Percentiles rank a stretch among this genome's conserved stretches.
phyloP scores from a whole-genome alignment of 64 coral and sea anemone genomes.

The Dendrophyllia cribrosa region DNA sequence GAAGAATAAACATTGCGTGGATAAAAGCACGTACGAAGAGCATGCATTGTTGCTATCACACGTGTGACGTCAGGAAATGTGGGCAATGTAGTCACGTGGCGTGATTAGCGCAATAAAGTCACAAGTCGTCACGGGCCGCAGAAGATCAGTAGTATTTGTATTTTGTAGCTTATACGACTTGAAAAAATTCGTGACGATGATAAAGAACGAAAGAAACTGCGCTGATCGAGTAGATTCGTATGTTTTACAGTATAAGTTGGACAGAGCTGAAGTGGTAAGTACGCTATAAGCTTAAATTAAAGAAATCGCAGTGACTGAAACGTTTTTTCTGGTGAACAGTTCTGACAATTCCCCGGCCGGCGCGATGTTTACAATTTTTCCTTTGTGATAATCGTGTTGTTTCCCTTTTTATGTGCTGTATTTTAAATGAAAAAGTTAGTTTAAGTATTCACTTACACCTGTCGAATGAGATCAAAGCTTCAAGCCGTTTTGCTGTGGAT shows the following conservation, averaged over 20 bases:
- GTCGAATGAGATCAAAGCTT: background rate
- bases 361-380: constrained; percentile 13
- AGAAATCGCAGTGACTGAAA: background rate
- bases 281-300: background rate
- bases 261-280: constrained; percentile 48
- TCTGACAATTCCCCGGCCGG: too few relatives aligned
- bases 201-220: constrained; percentile 1
- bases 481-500: background rate
- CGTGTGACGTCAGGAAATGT: too few relatives aligned
- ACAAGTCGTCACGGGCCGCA: too few relatives aligned
- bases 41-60: too few relatives aligned
- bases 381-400: background rate
- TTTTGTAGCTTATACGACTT: too few relatives aligned
- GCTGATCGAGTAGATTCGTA: constrained; percentile 33
- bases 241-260: constrained; percentile 46
- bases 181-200: background rate
- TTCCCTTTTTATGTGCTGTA: background rate
- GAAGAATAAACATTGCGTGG: too few relatives aligned
- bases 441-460: background rate
- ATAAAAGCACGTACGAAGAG: too few relatives aligned
- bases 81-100: too few relatives aligned
- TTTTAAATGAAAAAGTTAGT: background rate
- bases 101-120: too few relatives aligned
- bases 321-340: background rate
- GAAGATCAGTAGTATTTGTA: too few relatives aligned